phyloP scores from a whole-genome alignment of 1,140 invertebrate species.

The Melipona quadrifasciata region DNA sequence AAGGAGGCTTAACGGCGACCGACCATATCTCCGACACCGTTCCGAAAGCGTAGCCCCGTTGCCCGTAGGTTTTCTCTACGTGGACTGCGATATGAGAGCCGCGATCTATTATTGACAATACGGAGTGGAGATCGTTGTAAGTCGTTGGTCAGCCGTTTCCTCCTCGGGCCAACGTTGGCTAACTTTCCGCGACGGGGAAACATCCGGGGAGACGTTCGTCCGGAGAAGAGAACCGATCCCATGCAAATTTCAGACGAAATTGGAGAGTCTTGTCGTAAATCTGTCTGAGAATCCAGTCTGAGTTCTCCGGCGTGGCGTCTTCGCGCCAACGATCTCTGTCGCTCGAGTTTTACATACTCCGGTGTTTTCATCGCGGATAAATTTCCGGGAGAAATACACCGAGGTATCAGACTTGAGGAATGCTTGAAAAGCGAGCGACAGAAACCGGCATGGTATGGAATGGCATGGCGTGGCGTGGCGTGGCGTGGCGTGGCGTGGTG shows the following conservation, averaged over 20 bases:
- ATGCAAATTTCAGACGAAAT: constrained; percentile 38
- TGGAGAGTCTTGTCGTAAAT: not conserved
- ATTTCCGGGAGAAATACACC: not conserved
- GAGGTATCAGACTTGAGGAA: not conserved
- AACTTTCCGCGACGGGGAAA: not conserved
- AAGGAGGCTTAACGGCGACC: constrained; percentile 6
- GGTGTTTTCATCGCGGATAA: not conserved
- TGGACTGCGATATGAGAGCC: constrained; percentile 44
- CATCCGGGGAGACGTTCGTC: constrained; percentile 5
- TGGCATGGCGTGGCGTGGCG: too few relatives aligned
- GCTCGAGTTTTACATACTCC: too few relatives aligned
- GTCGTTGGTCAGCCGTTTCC: constrained; percentile 70
- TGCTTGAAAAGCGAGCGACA: not conserved
- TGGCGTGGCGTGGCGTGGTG: not conserved
- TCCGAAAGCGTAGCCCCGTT: constrained; percentile 19
- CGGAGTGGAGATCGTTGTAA: constrained; percentile 76
- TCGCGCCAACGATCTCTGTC: not conserved
- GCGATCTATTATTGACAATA: constrained; percentile 77
- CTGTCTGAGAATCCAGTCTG: not conserved
- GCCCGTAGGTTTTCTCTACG: constrained; percentile 1
- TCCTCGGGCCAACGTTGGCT: not conserved
- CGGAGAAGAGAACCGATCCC: not conserved
- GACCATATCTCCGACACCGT: constrained; percentile 37
- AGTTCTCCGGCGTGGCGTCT: not conserved
- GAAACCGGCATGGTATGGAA: not conserved